Base-by-base conservation (phyloP, 2,113 vertebrate species). In the Callospermophilus lateralis region DNA sequence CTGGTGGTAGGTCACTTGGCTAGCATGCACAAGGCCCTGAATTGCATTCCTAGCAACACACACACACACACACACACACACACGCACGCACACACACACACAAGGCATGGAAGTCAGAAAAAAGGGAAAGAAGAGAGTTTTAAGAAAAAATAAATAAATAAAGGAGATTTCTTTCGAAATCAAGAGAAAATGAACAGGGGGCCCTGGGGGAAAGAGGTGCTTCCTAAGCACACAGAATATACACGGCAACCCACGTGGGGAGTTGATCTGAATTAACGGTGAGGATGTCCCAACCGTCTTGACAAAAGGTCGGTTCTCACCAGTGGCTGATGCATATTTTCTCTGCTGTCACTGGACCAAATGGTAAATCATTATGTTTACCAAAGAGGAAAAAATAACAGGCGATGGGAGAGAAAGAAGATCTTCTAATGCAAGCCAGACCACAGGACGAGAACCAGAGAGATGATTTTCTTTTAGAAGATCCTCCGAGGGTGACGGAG, bases 41-140 rank as follows among this genome's bases (percentile, higher is more conserved):
- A 20, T 20, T 73, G 11, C 48, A 26, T 11, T 13, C 8, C 58
- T 28, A 67, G 34, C 19, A 42, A 7, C 3, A 39, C 61, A 42
- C 19, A 32, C 10, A n/a, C 1, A 37, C 22, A 39, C 3, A 22
- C 9, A 16, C 10, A 24, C 24, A 24, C 5, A 24, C 1, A 20
- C 5, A 39, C 12, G 11, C 37, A 83, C 0, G 12, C n/a, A n/a
- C n/a, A n/a, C n/a, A n/a, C n/a, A n/a, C n/a, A n/a, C n/a, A n/a
- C n/a, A n/a, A n/a, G n/a, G 8, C 24, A 88, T 0, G 17, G 9
- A 79, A 74, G 1, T 19, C 32, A 87, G 8, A n/a, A 13, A 68
- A 37, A 68, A 0, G 4, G 55, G 48, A 76, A 42, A 20, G 16
- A 58, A 89, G 17, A 12, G 22, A 80, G 42, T 34, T 84, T n/a